These are phyloP conservation scores for Alcedo quadribrachys DNA, from an alignment of 2,797 vertebrate species.

Conservation along the genomic window DNA sequence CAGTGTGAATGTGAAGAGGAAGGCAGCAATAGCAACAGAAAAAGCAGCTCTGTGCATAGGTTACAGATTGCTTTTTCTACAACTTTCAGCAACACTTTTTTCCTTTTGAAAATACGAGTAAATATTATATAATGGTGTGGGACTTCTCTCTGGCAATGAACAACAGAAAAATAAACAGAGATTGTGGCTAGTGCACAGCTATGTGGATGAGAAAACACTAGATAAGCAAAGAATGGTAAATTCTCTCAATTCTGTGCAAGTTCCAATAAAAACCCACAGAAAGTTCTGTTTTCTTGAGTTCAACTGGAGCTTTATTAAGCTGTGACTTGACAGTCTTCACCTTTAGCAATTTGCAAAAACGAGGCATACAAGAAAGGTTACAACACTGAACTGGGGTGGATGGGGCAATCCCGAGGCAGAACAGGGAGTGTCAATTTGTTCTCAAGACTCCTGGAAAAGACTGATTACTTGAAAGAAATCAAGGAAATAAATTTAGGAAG, in stretches of 20 bases:
- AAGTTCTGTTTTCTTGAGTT: background rate
- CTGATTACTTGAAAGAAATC: conserved; percentile 21
- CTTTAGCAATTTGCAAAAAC: conserved; percentile 71
- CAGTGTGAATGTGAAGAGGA: background rate
- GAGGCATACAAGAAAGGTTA: conserved; percentile 56
- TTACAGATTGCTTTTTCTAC: background rate
- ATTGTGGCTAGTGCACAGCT: background rate
- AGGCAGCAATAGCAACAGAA: background rate
- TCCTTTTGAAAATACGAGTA: background rate
- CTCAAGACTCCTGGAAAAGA: conserved; percentile 12
- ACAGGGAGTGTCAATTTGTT: conserved; percentile 7
- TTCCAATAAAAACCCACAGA: conserved; percentile 34
- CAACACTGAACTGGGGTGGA: background rate
- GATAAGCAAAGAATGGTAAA: background rate
- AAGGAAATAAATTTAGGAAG: background rate
- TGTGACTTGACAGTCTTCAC: conserved; percentile 67
- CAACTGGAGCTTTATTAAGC: conserved; percentile 76
- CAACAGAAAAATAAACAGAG: background rate
- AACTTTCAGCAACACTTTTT: background rate
- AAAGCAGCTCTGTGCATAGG: background rate
- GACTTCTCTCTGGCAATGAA: background rate
- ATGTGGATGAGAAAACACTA: background rate
- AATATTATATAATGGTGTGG: background rate
- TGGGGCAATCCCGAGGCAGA: background rate
- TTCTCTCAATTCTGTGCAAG: background rate